Conservation (phyloP, 2,888 invertebrate genomes). For the Teleiodes luculella region DNA sequence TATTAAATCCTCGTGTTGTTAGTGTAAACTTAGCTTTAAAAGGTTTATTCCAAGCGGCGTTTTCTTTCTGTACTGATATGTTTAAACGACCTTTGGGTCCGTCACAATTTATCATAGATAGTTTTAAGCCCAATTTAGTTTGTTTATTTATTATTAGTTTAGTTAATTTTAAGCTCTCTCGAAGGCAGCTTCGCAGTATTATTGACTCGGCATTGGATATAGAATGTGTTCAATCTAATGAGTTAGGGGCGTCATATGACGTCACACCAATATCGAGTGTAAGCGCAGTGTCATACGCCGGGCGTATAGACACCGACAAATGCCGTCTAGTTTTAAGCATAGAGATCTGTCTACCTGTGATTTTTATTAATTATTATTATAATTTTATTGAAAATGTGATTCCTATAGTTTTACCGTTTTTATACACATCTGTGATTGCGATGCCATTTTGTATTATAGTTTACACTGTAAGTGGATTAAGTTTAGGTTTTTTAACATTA, state of each 20-base stretch:
- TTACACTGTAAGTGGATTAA: slow-evolving; percentile 53
- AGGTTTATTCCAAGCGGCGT: slow-evolving; percentile 36
- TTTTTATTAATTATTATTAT: slow-evolving; percentile 63
- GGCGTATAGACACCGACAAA: not conserved
- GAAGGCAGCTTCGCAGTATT: slow-evolving; percentile 49
- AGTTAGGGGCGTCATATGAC: slow-evolving; percentile 24
- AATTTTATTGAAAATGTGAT: slow-evolving; percentile 56
- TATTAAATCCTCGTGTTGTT: slow-evolving; percentile 27
- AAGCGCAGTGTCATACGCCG: not conserved
- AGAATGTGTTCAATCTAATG: slow-evolving; percentile 9
- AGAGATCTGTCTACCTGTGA: slow-evolving; percentile 59
- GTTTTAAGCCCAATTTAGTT: slow-evolving; percentile 34
- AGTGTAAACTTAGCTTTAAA: slow-evolving; percentile 36
- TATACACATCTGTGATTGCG: slow-evolving; percentile 65
- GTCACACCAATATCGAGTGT: not conserved
- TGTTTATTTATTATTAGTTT: slow-evolving; percentile 42
- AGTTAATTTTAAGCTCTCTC: slow-evolving; percentile 28
- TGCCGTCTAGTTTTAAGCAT: slow-evolving; percentile 53
- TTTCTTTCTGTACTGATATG: slow-evolving; percentile 61
- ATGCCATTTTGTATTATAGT: slow-evolving; percentile 55
- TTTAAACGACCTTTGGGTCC: slow-evolving; percentile 30
- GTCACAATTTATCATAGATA: slow-evolving; percentile 44
- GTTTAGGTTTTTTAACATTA: slow-evolving; percentile 43
- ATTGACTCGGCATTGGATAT: slow-evolving; percentile 25
- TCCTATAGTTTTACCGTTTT: slow-evolving; percentile 60